A percentile compares a stretch with the other conserved stretches of the same genome.
These are phyloP conservation scores for Drosophila nannoptera DNA, from an alignment of 1,140 invertebrate genomes.

Conservation along the genomic window DNA sequence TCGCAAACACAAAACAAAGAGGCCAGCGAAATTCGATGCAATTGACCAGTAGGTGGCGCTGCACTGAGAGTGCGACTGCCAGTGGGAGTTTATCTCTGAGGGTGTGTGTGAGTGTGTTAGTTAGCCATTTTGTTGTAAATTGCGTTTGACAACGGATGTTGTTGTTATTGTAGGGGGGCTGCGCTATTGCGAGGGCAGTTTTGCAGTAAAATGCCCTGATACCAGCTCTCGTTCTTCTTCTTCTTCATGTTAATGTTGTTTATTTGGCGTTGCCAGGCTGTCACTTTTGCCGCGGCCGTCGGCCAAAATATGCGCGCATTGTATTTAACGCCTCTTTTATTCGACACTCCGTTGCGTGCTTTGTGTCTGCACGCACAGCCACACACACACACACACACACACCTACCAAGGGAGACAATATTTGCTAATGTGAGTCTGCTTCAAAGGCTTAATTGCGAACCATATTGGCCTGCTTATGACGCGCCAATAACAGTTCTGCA, in stretches of 20 bases:
- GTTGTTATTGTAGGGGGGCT: constrained; percentile 17
- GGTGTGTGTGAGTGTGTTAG: constrained; percentile 22
- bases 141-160: constrained; percentile 38
- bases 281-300: constrained; percentile 61
- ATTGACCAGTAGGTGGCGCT: constrained; percentile 18
- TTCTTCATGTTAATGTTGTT: constrained; percentile 31
- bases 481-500: constrained; percentile 15
- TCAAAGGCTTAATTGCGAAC: constrained; percentile 41
- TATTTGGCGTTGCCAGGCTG: constrained; percentile 31
- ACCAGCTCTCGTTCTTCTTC: constrained; percentile 16
- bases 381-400: not conserved
- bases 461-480: constrained; percentile 40
- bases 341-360: not conserved
- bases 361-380: too few relatives aligned
- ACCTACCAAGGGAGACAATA: constrained; percentile 1
- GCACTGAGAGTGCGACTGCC: not conserved
- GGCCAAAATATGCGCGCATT: constrained; percentile 58
- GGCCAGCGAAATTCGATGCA: constrained; percentile 64
- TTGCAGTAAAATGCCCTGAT: constrained; percentile 6
- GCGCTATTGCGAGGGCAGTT: constrained; percentile 32
- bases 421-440: too few relatives aligned
- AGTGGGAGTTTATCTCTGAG: too few relatives aligned
- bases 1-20: too few relatives aligned
- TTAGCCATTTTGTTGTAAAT: constrained; percentile 68
- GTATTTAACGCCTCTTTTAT: constrained; percentile 55